phyloP scores from a whole-genome alignment of 2,888 invertebrate species.

The Phortica magna region DNA sequence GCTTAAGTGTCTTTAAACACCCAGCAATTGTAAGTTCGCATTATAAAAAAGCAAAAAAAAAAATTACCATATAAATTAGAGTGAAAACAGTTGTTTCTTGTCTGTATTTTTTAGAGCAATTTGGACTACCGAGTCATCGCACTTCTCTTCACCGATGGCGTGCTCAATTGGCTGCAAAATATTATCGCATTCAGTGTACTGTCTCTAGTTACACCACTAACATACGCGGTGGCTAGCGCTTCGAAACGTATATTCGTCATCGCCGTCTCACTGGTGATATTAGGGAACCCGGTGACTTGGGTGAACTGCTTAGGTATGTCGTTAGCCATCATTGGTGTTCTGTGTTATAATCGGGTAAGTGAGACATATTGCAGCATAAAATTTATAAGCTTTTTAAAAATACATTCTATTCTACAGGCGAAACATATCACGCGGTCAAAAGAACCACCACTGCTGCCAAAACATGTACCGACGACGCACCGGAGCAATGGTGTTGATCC shows the following conservation, averaged over 20 bases:
- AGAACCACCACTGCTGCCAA: slow-evolving; percentile 79
- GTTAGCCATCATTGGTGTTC: slow-evolving; percentile 92
- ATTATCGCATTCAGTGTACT: slow-evolving; percentile 96
- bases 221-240: slow-evolving; percentile 97
- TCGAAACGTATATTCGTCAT: slow-evolving; percentile 96
- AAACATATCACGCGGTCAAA: slow-evolving; percentile 84
- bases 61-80: background rate
- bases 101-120: slow-evolving; percentile 75
- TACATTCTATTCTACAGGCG: slow-evolving; percentile 78
- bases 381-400: too few species aligned
- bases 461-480: slow-evolving; percentile 70
- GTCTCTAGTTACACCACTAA: slow-evolving; percentile 93
- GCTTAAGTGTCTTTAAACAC: slow-evolving; percentile 82
- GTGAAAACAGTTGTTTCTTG: background rate
- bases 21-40: slow-evolving; percentile 81
- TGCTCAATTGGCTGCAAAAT: slow-evolving; percentile 96
- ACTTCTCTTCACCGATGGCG: slow-evolving; percentile 87
- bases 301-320: slow-evolving; percentile 94
- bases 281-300: slow-evolving; percentile 94
- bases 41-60: background rate
- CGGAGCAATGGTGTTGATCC: slow-evolving; percentile 58
- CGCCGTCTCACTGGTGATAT: slow-evolving; percentile 88
- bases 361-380: background rate
- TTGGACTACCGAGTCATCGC: slow-evolving; percentile 81
- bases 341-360: slow-evolving; percentile 91